Percentiles rank a stretch among this genome's conserved stretches.
Evolutionary conservation across 1,140 invertebrate genomes (phyloP).

Genomic region (Drosophila ercepeae): DNA sequence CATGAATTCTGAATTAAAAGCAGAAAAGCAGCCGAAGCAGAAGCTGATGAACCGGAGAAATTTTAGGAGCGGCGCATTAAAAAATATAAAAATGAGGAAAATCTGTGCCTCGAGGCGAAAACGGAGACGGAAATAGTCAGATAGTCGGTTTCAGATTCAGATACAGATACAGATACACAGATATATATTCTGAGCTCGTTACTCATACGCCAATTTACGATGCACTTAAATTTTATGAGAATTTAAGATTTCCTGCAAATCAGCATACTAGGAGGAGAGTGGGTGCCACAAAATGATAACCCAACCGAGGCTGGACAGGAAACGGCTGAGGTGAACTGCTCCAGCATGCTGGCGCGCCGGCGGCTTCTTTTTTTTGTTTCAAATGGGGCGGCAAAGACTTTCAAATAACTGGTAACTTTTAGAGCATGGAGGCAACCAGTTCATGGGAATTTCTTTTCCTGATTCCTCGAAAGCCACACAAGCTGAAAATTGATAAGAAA

Average conservation of each 20-base stretch:
- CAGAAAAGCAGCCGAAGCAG: background rate
- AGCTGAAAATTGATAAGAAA: conserved; percentile 26
- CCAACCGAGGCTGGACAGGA: conserved; percentile 60
- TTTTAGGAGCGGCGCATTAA: background rate
- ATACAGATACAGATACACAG: conserved; percentile 12
- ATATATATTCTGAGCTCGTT: conserved; percentile 62
- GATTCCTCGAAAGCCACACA: conserved; percentile 15
- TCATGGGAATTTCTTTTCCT: conserved; percentile 22
- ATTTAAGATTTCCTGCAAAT: conserved; percentile 80
- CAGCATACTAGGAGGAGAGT: conserved; percentile 24
- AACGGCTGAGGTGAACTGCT: conserved; percentile 20
- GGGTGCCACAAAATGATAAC: conserved; percentile 42
- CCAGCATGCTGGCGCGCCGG: background rate
- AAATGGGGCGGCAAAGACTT: conserved; percentile 6
- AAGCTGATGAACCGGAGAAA: conserved; percentile 10
- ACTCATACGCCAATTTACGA: conserved; percentile 77
- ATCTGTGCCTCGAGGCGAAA: conserved; percentile 35
- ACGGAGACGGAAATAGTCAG: conserved; percentile 70
- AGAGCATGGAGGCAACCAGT: background rate
- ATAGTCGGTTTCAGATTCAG: conserved; percentile 11
- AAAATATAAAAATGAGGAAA: conserved; percentile 17
- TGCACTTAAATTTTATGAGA: conserved; percentile 80
- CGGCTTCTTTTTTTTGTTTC: conserved; percentile 37
- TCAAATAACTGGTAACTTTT: conserved; percentile 13
- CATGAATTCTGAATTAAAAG: conserved; percentile 1